Base-by-base conservation (phyloP, 2,888 invertebrate genomes). In the Pollenia angustigena region DNA sequence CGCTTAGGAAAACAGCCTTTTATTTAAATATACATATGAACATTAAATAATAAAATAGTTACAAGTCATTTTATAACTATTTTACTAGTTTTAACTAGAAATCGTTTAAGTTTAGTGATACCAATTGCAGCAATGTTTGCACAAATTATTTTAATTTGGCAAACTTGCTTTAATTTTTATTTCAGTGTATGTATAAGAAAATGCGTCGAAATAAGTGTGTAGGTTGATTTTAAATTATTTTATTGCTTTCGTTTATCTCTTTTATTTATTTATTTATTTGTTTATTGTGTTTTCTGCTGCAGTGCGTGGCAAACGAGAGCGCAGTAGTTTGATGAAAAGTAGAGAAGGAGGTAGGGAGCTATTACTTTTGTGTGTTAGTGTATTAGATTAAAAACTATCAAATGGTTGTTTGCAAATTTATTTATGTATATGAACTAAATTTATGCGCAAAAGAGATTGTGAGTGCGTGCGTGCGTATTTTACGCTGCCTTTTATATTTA, bases 371-470 rank as follows among this genome's bases (percentile, higher is more conserved):
- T 71, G 69, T 62, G 80, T 14, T 56, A 48, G 46, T 72, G 46
- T 81, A 48, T 54, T 71, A 62, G 79, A 79, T 60, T 69, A 60
- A 60, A 32, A 79, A 71, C 56, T 78, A 66, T 62, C 10, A 80
- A 80, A 60, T 69, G 50, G 44, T 52, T 50, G 14, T 80, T 62
- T 64, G 80, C 23, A 1, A 40, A 58, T 58, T 18, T 78, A 32
- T 42, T 66, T 9, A 8, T 56, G 8, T 23, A 71, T 16, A 54
- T 42, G 54, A 64, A 44, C 64, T 52, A 76, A 46, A 52, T 44
- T 7, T 52, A 62, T 23, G 50, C n/a, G 16, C 48, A 42, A 50
- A 18, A 62, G 23, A 52, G 14, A 69, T 62, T 42, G 12, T 52
- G 4, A 23, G 60, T 32, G 52, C 32, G 32, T 32, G 52, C 32